phyloP scores from a whole-genome alignment of 2,888 invertebrate species.

The Aphrophora alni region DNA sequence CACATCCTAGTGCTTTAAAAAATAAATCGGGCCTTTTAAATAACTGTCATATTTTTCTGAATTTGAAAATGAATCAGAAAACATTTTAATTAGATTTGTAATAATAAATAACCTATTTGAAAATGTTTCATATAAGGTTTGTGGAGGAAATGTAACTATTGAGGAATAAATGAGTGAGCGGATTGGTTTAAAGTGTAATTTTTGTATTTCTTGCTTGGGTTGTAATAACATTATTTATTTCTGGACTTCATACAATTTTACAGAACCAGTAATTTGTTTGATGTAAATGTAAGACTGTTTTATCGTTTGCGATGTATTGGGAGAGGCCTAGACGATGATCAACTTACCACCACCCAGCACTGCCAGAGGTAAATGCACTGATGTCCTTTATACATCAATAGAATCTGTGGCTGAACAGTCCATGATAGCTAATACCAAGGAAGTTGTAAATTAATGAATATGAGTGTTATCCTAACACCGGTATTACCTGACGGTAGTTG shows the following conservation, averaged over 20 bases:
- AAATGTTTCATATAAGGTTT: constrained; percentile 18
- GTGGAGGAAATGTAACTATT: constrained; percentile 18
- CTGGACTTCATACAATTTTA: constrained; percentile 10
- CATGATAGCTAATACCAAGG: constrained; percentile 25
- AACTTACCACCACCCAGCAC: constrained; percentile 30
- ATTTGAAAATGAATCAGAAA: constrained; percentile 1
- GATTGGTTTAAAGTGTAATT: constrained; percentile 12
- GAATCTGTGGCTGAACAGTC: constrained; percentile 24
- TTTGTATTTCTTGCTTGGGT: constrained; percentile 9
- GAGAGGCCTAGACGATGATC: constrained; percentile 17
- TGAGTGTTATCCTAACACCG: constrained; percentile 11
- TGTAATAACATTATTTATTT: constrained; percentile 3
- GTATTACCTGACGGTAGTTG: constrained; percentile 27
- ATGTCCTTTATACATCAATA: background rate
- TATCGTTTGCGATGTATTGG: constrained; percentile 26
- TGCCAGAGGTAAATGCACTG: constrained; percentile 11
- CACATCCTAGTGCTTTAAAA: constrained; percentile 6
- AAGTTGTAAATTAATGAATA: constrained; percentile 24
- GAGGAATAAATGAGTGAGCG: constrained; percentile 7
- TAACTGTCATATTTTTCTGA: background rate
- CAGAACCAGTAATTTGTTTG: constrained; percentile 25
- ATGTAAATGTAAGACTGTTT: constrained; percentile 25
- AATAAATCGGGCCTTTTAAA: background rate
- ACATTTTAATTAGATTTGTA: constrained; percentile 20
- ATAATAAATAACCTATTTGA: constrained; percentile 1